Base-by-base conservation (phyloP, 2,888 invertebrate species). In the Allophyes oxyacanthae region DNA sequence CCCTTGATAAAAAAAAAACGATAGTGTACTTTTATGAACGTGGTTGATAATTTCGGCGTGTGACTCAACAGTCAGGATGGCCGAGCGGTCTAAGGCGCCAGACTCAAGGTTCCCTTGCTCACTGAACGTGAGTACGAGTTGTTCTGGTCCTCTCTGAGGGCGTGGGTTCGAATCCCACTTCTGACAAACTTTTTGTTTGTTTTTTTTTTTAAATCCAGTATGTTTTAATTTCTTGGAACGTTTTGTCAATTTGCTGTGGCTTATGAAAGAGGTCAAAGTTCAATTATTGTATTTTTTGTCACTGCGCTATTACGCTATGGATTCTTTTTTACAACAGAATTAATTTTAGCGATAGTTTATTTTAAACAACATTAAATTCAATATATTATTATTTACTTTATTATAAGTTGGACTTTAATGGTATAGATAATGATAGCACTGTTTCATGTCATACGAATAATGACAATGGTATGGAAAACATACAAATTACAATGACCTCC, bases 141-240 rank as follows among this genome's bases (percentile, higher is more conserved):
- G 57, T 67, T 65, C 65, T 65, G 65, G 65, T 65, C 65, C 65
- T 65, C 65, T 62, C 56, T 65, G 65, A 65, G 70, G 70, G 70
- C 64, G 71, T 67, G 67, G 67, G 70, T 69, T 66, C 66, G 42
- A 66, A 69, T 66, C 65, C 72, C 66, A 66, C 67, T 72, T 72
- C 66, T 66, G 72, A 66, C 72, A 72, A 65, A 60, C 59, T 66
- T 66, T 66, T 66, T 66, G 72, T 66, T 49, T 52, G 10, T 61
- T 53, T 66, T 32, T 38, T 48, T 14, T 10, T 32, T 3, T 20
- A 20, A 20, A 20, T 20, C 2, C 4, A 14, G 1, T 8, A 14
- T 14, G 7, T 8, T 2, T 14, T 34, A 2, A 11, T 28, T 36
- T 33, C 36, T 37, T 28, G 6, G 26, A 10, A 20, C 14, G 26